phyloP scores from a whole-genome alignment of 2,113 vertebrate species.

The Merops nubicus region DNA sequence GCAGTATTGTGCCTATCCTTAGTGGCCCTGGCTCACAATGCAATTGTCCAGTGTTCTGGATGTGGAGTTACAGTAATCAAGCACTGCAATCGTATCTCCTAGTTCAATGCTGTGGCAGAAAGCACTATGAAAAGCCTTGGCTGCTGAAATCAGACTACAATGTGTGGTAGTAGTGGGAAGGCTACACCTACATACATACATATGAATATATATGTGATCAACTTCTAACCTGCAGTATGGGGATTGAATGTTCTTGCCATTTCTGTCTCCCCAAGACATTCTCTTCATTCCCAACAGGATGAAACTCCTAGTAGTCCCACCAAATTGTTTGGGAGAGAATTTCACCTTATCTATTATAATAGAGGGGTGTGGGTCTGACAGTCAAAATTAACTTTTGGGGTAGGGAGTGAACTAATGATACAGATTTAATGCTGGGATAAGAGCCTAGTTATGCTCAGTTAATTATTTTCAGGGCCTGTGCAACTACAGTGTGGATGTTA shows the following conservation, averaged over 20 bases:
- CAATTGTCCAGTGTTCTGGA: not conserved
- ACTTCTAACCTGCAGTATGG: not conserved
- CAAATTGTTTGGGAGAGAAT: not conserved
- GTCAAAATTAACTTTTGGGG: not conserved
- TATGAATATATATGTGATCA: not conserved
- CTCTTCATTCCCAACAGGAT: not conserved
- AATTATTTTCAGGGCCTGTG: not conserved
- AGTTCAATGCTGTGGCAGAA: not conserved
- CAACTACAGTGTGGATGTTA: not conserved
- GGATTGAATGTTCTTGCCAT: not conserved
- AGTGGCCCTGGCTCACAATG: not conserved
- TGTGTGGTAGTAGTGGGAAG: not conserved
- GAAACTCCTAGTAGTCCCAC: not conserved
- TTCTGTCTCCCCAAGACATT: not conserved
- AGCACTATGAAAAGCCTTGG: not conserved
- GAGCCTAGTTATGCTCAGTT: not conserved
- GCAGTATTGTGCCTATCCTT: not conserved
- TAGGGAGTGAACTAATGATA: not conserved
- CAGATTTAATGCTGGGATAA: not conserved
- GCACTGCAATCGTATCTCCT: not conserved
- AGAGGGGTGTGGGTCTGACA: not conserved
- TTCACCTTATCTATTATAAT: not conserved
- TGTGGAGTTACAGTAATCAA: not conserved
- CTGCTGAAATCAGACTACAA: not conserved
- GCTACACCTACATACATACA: rapidly evolving